A percentile compares a stretch with the other conserved stretches of the same genome.
Conservation (phyloP, 2,113 vertebrate genomes). For the Cheirogaleus medius region DNA sequence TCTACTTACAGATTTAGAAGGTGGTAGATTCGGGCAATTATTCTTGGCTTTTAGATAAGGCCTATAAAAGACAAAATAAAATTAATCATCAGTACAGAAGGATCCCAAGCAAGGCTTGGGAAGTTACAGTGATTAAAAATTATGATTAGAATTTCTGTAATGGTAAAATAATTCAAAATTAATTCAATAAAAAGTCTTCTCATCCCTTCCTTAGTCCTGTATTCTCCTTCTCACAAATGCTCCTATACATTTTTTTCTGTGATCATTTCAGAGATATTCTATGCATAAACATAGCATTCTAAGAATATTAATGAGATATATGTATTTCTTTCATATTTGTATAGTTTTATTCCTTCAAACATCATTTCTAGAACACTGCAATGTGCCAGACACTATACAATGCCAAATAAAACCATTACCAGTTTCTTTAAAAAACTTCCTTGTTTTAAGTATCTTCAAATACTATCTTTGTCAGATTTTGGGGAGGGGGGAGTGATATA, state of each 20-base stretch:
- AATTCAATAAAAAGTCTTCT: background rate
- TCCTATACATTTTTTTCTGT: background rate
- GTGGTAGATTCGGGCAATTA: slow-evolving; percentile 23
- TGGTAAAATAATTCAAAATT: slow-evolving; percentile 22
- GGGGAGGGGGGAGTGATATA: background rate
- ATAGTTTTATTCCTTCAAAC: background rate
- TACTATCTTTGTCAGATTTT: background rate
- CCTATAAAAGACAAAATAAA: slow-evolving; percentile 74
- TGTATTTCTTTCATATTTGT: background rate
- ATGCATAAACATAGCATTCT: background rate
- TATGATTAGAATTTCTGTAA: slow-evolving; percentile 18
- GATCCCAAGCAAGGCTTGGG: background rate
- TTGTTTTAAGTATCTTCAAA: slow-evolving; percentile 2
- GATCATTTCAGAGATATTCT: background rate
- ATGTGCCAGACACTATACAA: background rate
- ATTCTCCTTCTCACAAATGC: background rate
- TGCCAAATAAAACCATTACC: background rate
- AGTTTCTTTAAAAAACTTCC: background rate
- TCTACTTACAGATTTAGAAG: slow-evolving; percentile 81
- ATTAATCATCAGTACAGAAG: slow-evolving; percentile 49
- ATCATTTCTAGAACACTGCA: background rate
- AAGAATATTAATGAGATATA: slow-evolving; percentile 1
- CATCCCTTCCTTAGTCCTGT: background rate
- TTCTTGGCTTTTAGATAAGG: slow-evolving; percentile 77
- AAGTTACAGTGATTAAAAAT: slow-evolving; percentile 29